Evolutionary conservation across 2,113 vertebrate genomes (phyloP), one percentile per base, ranked within the genome.

Genomic region (Epinephelus cyanopodus): DNA sequence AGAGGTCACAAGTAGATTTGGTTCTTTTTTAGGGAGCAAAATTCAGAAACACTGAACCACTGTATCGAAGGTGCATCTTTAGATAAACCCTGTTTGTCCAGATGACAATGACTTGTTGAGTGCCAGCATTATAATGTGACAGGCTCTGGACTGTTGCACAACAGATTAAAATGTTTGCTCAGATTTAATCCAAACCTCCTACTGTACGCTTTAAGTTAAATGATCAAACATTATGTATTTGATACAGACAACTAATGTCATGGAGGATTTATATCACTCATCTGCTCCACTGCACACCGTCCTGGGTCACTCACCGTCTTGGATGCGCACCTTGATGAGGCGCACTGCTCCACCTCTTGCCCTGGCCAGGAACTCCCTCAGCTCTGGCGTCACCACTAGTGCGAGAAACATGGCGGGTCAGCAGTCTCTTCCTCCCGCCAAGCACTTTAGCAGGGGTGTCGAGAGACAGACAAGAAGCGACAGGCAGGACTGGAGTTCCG

Each of bases 261-360:
- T 4, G 9, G 21, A 29, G 13, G 21, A 48, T 58, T 52, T 39
- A n/a, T 19, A 3, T n/a, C 15, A 23, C 15, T 18, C 33, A 6
- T 27, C 33, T 60, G 61, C 33, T 68, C 54, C 39, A n/a, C 33
- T 12, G 17, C 3, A 10, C 57, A 60, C 70, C 0, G 21, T 53
- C 45, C 39, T 45, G 63, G 64, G 0, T 74, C 80, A 98, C 98
- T 99, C 96, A 99, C 98, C 98, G 5, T 99, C 96, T 90, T 96
- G 96, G 25, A 99, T 99, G 95, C 97, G 0, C 74, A 99, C 97
- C 94, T 99, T 98, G 94, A 99, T 97, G 91, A 99, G 97, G 78
- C 98, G 96, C 81, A 97, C 76, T 0, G 95, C 94, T 92, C 98
- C 98, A 10, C 96, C 97, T 81, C 97, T 97, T 2, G 98, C 98